Percentiles rank a stretch among this genome's conserved stretches.
Evolutionary conservation across 2,888 invertebrate genomes (phyloP).

Genomic region (Pinctada fucata): DNA sequence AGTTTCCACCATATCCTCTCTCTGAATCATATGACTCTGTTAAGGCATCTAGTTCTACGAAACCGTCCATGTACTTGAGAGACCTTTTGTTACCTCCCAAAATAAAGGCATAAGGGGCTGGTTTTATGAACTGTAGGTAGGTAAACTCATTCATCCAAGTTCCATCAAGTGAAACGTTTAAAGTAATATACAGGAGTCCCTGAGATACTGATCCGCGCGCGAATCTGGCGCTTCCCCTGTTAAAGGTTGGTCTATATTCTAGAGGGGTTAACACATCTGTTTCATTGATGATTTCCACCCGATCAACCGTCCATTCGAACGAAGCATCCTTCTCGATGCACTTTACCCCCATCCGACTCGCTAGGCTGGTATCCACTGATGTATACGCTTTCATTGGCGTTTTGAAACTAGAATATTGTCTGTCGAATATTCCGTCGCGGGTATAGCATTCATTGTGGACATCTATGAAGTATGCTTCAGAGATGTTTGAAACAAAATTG

Average conservation of each 20-base stretch:
- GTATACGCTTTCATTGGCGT: constrained; percentile 47
- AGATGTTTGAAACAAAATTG: constrained; percentile 37
- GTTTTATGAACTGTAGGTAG: constrained; percentile 40
- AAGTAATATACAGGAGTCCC: constrained; percentile 33
- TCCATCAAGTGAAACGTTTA: constrained; percentile 46
- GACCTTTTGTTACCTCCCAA: constrained; percentile 43
- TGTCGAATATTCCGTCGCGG: constrained; percentile 48
- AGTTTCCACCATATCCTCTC: constrained; percentile 25
- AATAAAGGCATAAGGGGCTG: constrained; percentile 51
- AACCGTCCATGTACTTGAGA: constrained; percentile 12
- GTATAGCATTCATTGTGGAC: constrained; percentile 34
- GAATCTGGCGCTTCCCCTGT: constrained; percentile 37
- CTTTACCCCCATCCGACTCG: constrained; percentile 46
- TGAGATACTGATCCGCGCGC: constrained; percentile 37
- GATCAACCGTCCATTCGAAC: constrained; percentile 43
- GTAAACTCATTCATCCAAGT: constrained; percentile 53
- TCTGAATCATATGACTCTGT: constrained; percentile 50
- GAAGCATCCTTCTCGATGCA: constrained; percentile 38
- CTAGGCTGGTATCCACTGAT: constrained; percentile 48
- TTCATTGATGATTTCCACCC: constrained; percentile 2
- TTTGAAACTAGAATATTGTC: constrained; percentile 44
- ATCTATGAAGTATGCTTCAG: constrained; percentile 5
- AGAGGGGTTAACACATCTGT: constrained; percentile 8
- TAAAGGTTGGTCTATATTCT: constrained; percentile 29
- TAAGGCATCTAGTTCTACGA: constrained; percentile 40